Evolutionary conservation across 2,797 vertebrate genomes (phyloP).

Genomic region (Scolopax bukidnonensis): DNA sequence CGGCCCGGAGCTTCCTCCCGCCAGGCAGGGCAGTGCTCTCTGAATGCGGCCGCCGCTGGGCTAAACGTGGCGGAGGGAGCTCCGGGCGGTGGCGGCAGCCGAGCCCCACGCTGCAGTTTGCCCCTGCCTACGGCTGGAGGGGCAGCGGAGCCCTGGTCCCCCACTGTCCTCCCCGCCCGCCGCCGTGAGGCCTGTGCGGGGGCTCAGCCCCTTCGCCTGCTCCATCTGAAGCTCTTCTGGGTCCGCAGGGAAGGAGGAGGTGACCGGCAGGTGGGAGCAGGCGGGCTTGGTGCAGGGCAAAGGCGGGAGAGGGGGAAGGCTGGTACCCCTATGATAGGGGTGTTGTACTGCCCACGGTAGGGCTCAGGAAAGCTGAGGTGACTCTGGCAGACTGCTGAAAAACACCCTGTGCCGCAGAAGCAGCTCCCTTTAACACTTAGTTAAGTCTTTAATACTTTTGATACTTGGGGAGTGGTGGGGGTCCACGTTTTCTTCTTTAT

Average conservation of each 20-base stretch:
- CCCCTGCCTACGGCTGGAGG: accelerated
- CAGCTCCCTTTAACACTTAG: background rate
- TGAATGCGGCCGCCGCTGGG: accelerated
- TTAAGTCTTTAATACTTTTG: background rate
- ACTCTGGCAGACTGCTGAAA: accelerated
- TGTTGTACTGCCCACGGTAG: accelerated
- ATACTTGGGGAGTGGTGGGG: accelerated
- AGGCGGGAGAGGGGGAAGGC: background rate
- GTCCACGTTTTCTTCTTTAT: background rate
- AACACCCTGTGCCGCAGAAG: accelerated
- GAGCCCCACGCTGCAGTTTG: background rate
- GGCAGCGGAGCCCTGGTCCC: too few relatives aligned
- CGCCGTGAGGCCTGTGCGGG: background rate
- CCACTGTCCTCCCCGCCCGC: too few relatives aligned
- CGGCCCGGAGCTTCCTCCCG: background rate
- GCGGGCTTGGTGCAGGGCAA: too few relatives aligned
- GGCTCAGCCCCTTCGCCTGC: background rate
- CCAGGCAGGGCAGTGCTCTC: too few relatives aligned
- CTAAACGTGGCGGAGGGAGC: background rate
- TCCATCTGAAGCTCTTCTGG: background rate
- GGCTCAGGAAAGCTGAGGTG: accelerated
- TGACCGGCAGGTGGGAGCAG: background rate
- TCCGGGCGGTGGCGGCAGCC: background rate
- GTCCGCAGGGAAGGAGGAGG: background rate
- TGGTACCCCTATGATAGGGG: accelerated